phyloP scores from a whole-genome alignment of 2,888 invertebrate genomes.

The Clanis bilineata region DNA sequence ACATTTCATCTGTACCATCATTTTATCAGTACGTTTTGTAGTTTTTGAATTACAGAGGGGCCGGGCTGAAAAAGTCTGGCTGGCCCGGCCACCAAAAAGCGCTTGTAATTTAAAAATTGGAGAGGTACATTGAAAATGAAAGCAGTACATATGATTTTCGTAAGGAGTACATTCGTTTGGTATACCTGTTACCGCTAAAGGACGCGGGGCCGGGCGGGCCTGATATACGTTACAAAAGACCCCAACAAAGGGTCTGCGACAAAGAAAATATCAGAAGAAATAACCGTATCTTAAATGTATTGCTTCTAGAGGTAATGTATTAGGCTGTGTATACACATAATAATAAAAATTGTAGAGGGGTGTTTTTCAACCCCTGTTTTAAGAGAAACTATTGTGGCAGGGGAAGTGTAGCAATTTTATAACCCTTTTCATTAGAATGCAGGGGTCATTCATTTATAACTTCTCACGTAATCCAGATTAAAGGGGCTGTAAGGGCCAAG shows the following conservation, averaged over 20 bases:
- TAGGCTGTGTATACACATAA: conserved; percentile 14
- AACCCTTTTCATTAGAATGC: neutral
- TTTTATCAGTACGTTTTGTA: too few species aligned
- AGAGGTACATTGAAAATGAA: too few species aligned
- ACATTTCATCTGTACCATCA: too few species aligned
- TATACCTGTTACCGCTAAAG: too few species aligned
- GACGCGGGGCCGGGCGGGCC: too few species aligned
- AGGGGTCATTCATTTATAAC: neutral
- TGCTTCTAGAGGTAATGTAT: conserved; percentile 1
- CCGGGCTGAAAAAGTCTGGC: too few species aligned
- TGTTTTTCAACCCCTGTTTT: neutral
- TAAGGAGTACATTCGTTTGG: too few species aligned
- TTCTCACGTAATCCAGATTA: neutral
- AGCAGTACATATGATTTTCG: too few species aligned
- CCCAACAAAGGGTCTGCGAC: neutral
- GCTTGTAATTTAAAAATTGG: too few species aligned
- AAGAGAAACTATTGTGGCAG: neutral
- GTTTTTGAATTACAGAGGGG: too few species aligned
- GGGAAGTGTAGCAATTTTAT: neutral
- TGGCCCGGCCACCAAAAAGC: too few species aligned
- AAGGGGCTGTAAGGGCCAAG: neutral
- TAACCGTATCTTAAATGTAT: neutral
- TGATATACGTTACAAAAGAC: neutral
- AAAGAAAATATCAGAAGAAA: neutral
- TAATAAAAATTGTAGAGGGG: neutral